These are phyloP conservation scores for Ceramica pisi DNA, from an alignment of 2,888 invertebrate genomes.

Conservation along the genomic window DNA sequence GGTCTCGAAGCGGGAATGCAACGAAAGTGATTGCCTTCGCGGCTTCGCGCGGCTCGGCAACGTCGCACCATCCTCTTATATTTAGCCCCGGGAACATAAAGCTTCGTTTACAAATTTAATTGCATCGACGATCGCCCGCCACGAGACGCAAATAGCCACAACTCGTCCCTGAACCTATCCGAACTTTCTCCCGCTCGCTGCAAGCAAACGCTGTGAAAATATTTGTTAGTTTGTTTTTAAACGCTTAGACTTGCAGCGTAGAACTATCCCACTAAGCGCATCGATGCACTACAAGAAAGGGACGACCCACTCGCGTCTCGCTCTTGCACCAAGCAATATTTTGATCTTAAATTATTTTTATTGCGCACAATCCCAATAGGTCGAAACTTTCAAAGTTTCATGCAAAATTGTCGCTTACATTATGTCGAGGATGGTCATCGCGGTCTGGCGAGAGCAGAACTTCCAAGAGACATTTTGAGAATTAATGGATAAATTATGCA, in stretches of 20 bases:
- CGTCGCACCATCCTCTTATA: conserved; percentile 80
- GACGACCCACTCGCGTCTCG: conserved; percentile 40
- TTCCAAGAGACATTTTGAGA: conserved; percentile 87
- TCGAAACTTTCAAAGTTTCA: conserved; percentile 77
- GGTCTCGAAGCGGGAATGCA: conserved; percentile 61
- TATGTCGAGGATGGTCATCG: conserved; percentile 82
- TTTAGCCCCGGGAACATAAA: conserved; percentile 86
- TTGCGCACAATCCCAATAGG: conserved; percentile 57
- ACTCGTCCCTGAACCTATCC: conserved; percentile 89
- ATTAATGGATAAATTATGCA: conserved; percentile 90
- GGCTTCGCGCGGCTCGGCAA: conserved; percentile 73
- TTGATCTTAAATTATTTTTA: conserved; percentile 57
- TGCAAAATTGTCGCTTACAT: conserved; percentile 78
- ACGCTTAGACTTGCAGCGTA: conserved; percentile 44
- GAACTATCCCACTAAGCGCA: conserved; percentile 57
- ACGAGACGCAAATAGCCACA: conserved; percentile 87
- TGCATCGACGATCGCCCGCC: conserved; percentile 89
- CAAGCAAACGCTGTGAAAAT: conserved; percentile 72
- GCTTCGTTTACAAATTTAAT: conserved; percentile 89
- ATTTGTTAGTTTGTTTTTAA: conserved; percentile 76
- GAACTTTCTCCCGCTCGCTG: conserved; percentile 83
- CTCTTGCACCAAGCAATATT: conserved; percentile 31
- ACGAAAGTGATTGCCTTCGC: conserved; percentile 74
- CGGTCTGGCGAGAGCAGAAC: conserved; percentile 83
- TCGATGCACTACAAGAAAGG: conserved; percentile 59